These are phyloP conservation scores for Brachyhypopomus gauderio DNA, from an alignment of 2,113 vertebrate genomes.

Conservation along the genomic window DNA sequence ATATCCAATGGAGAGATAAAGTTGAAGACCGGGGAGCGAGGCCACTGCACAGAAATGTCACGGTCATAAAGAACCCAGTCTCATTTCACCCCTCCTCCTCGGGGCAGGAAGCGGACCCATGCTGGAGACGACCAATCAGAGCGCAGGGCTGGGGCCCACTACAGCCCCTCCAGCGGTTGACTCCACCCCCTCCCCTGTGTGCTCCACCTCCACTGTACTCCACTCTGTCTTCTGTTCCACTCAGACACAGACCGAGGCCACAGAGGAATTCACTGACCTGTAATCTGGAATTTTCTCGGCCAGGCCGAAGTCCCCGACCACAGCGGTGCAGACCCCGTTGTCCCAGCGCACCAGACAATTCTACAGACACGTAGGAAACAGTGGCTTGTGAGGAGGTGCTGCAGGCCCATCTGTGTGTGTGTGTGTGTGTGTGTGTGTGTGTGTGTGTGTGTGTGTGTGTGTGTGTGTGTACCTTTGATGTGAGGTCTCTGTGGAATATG, in stretches of 20 bases:
- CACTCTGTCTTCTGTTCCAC: not conserved
- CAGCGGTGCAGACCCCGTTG: constrained; percentile 79
- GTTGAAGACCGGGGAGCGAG: not conserved
- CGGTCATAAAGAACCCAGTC: constrained; percentile 8
- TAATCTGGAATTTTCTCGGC: constrained; percentile 94
- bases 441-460: no score
- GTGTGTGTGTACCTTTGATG: constrained; percentile 93
- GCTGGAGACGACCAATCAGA: no score
- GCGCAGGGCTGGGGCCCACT: no score
- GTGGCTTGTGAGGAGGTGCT: not conserved
- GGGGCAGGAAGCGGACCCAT: no score
- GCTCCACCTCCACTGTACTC: not conserved
- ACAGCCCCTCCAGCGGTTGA: no score
- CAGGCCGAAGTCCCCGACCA: constrained; percentile 94
- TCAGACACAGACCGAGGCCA: not conserved
- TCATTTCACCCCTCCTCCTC: not conserved
- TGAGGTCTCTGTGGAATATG: constrained; percentile 94
- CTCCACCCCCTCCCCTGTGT: no score
- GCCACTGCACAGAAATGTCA: constrained; percentile 34
- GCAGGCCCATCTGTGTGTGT: constrained; percentile 74
- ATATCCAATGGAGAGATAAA: not conserved
- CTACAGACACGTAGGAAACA: constrained; percentile 63
- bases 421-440: no score
- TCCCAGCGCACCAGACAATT: constrained; percentile 92
- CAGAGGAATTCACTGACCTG: constrained; percentile 73